These are phyloP conservation scores for Galago senegalensis DNA, from an alignment of 2,797 vertebrate species.

Conservation along the genomic window DNA sequence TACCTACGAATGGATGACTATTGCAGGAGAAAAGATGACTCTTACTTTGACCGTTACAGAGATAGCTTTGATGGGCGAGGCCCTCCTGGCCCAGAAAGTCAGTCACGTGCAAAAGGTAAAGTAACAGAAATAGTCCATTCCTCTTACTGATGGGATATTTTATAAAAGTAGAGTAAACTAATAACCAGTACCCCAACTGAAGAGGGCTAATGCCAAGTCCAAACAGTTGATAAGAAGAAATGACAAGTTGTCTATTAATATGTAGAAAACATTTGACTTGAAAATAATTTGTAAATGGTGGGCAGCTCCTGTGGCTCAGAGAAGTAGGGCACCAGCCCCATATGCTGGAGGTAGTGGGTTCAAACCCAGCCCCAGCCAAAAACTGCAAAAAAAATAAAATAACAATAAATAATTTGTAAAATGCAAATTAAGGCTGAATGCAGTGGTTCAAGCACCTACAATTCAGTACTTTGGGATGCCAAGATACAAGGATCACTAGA, in stretches of 20 bases:
- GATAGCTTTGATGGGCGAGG: slow-evolving; percentile 94
- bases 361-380: too few relatives aligned
- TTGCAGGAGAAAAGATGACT: slow-evolving; percentile 95
- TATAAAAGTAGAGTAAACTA: background rate
- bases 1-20: slow-evolving; percentile 93
- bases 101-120: slow-evolving; percentile 81
- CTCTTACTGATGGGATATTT: background rate
- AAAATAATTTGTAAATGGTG: slow-evolving; percentile 18
- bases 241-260: background rate
- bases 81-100: slow-evolving; percentile 92
- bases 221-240: slow-evolving; percentile 19
- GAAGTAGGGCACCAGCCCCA: too few relatives aligned
- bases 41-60: slow-evolving; percentile 93
- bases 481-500: background rate
- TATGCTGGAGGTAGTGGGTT: too few relatives aligned
- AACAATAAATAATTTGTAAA: background rate
- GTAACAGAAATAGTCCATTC: background rate
- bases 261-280: slow-evolving; percentile 5
- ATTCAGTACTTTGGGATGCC: background rate
- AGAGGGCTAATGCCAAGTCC: background rate
- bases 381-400: too few relatives aligned
- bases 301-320: too few relatives aligned
- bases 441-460: background rate
- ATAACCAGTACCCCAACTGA: background rate
- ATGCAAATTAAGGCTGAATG: background rate